These are phyloP conservation scores for Noctua comes DNA, from an alignment of 2,888 invertebrate species.

Conservation along the genomic window DNA sequence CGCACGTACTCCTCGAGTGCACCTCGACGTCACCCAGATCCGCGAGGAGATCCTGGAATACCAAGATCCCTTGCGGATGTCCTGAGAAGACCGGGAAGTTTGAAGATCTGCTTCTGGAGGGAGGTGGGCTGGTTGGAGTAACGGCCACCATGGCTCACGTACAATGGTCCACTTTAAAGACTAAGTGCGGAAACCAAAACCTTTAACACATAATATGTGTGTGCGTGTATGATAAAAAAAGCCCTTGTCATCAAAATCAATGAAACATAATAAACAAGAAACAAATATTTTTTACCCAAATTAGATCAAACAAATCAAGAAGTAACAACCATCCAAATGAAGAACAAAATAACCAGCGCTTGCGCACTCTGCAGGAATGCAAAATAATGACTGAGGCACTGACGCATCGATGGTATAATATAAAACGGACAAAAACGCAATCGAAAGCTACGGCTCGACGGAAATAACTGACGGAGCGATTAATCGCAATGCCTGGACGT, in stretches of 20 bases:
- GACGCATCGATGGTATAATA: conserved; percentile 62
- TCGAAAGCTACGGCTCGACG: conserved; percentile 58
- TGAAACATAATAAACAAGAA: too few species aligned
- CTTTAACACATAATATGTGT: neutral
- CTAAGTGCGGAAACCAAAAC: too few species aligned
- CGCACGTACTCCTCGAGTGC: too few species aligned
- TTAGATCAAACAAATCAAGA: conserved; percentile 1
- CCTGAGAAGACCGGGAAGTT: too few species aligned
- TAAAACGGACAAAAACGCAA: conserved; percentile 61
- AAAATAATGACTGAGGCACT: conserved; percentile 53
- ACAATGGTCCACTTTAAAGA: too few species aligned
- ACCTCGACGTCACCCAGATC: too few species aligned
- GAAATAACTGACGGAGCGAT: conserved; percentile 61
- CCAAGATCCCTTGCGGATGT: too few species aligned
- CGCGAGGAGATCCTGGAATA: too few species aligned
- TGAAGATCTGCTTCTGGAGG: too few species aligned
- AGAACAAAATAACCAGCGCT: conserved; percentile 26
- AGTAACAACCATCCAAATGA: conserved; percentile 3
- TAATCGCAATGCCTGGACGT: conserved; percentile 46
- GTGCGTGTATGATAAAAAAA: neutral
- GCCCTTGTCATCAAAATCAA: neutral
- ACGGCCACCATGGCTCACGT: too few species aligned
- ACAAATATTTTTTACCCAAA: neutral
- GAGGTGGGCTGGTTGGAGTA: too few species aligned
- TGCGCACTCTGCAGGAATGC: conserved; percentile 58